These are phyloP conservation scores for Cebus imitator DNA, from an alignment of 2,113 vertebrate species.

Conservation along the genomic window DNA sequence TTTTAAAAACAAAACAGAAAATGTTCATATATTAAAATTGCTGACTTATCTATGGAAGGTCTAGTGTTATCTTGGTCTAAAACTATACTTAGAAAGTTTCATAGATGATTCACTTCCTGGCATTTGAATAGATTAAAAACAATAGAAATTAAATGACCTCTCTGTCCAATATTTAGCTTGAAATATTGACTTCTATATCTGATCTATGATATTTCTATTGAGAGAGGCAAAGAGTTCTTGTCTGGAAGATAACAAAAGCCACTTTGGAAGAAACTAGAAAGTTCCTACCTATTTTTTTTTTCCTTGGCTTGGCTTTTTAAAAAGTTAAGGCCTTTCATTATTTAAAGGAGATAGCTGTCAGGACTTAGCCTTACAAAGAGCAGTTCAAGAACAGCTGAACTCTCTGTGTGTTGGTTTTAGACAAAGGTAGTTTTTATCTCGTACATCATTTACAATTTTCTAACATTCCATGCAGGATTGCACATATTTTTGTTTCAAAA, in stretches of 20 bases:
- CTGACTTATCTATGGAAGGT: not conserved
- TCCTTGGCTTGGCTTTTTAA: not conserved
- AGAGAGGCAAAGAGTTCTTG: not conserved
- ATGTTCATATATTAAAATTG: not conserved
- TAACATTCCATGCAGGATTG: not conserved
- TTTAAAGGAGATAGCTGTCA: slow-evolving; percentile 47
- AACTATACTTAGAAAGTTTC: not conserved
- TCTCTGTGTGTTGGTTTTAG: not conserved
- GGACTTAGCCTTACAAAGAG: slow-evolving; percentile 37
- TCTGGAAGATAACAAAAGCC: not conserved
- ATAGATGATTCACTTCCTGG: not conserved
- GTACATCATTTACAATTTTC: slow-evolving; percentile 53
- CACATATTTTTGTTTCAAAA: not conserved
- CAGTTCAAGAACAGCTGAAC: not conserved
- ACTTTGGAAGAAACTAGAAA: not conserved
- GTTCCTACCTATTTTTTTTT: not conserved
- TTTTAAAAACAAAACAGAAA: not conserved
- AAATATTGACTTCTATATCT: slow-evolving; percentile 3
- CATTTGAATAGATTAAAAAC: not conserved
- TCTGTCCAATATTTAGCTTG: not conserved
- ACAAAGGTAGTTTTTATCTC: not conserved
- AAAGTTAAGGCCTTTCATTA: slow-evolving; percentile 36
- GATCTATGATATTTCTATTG: not conserved
- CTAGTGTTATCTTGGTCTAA: not conserved
- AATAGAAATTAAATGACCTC: not conserved